These are phyloP conservation scores for Acheta domesticus DNA, from an alignment of 2,888 invertebrate genomes.

Conservation along the genomic window DNA sequence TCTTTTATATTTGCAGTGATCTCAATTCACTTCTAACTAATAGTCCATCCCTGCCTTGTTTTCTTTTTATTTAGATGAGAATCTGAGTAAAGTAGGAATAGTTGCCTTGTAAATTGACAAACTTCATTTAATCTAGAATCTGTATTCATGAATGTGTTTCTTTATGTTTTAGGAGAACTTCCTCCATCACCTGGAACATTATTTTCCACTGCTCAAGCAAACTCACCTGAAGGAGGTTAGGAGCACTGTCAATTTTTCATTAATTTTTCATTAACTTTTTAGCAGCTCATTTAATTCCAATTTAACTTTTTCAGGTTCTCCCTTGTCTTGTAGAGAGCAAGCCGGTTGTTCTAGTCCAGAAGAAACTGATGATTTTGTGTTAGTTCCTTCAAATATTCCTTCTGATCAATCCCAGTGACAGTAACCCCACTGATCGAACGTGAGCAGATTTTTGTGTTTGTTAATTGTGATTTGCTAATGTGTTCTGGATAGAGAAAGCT, in stretches of 20 bases:
- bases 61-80: no score
- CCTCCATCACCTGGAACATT: conserved; percentile 38
- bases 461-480: background rate
- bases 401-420: conserved; percentile 58
- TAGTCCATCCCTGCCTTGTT: no score
- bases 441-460: conserved; percentile 39
- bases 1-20: no score
- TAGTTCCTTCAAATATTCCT: conserved; percentile 63
- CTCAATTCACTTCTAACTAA: no score
- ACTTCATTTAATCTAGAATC: no score
- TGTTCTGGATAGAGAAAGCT: no score
- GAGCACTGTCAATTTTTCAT: background rate
- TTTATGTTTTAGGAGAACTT: conserved; percentile 36
- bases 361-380: conserved; percentile 73
- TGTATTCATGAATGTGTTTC: no score
- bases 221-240: conserved; percentile 29
- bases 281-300: no score
- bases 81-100: no score
- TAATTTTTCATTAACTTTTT: background rate
- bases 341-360: conserved; percentile 61
- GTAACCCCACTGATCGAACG: conserved; percentile 45
- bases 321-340: conserved; percentile 36
- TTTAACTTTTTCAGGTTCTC: conserved; percentile 38
- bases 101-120: no score
- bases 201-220: conserved; percentile 27